These are phyloP conservation scores for Calypte anna DNA, from an alignment of 2,113 vertebrate species.

Conservation along the genomic window DNA sequence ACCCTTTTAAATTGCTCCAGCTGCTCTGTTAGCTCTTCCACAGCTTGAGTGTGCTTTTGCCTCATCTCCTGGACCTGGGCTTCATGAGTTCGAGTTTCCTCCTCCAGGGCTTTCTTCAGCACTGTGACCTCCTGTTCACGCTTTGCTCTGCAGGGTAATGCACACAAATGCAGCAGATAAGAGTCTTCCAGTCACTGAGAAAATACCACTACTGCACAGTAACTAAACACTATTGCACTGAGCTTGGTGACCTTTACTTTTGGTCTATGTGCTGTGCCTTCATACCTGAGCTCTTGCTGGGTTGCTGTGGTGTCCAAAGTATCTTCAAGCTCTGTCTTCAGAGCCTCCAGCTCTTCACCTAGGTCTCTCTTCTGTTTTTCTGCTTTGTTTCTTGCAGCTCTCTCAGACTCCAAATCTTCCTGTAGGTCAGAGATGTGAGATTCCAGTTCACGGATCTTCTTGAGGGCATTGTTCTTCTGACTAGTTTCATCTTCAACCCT, in stretches of 20 bases:
- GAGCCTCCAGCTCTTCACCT: slow-evolving; percentile 90
- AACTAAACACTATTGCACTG: neutral
- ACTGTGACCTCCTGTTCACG: slow-evolving; percentile 91
- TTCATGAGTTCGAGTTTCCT: slow-evolving; percentile 88
- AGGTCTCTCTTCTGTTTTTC: slow-evolving; percentile 91
- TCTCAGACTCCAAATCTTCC: slow-evolving; percentile 91
- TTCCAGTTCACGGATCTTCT: slow-evolving; percentile 91
- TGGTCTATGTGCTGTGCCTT: accelerated
- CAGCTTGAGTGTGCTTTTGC: slow-evolving; percentile 88
- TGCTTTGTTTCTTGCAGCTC: slow-evolving; percentile 83
- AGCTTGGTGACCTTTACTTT: neutral
- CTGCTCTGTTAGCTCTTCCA: slow-evolving; percentile 90
- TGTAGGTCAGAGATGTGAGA: slow-evolving; percentile 88
- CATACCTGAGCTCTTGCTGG: slow-evolving; percentile 92
- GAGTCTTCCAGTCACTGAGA: neutral
- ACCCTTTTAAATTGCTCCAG: slow-evolving; percentile 94
- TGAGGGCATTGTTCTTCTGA: slow-evolving; percentile 87
- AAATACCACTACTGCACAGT: neutral
- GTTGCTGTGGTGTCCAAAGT: slow-evolving; percentile 91
- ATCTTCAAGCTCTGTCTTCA: slow-evolving; percentile 93
- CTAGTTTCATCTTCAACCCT: slow-evolving; percentile 89
- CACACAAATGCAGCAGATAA: neutral
- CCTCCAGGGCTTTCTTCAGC: slow-evolving; percentile 90
- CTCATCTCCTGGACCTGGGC: slow-evolving; percentile 92
- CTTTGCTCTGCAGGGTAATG: slow-evolving; percentile 82